Evolutionary conservation across 2,113 vertebrate genomes (phyloP), one percentile per base, ranked within the genome.

Genomic region (Tetraodon nigroviridis): DNA sequence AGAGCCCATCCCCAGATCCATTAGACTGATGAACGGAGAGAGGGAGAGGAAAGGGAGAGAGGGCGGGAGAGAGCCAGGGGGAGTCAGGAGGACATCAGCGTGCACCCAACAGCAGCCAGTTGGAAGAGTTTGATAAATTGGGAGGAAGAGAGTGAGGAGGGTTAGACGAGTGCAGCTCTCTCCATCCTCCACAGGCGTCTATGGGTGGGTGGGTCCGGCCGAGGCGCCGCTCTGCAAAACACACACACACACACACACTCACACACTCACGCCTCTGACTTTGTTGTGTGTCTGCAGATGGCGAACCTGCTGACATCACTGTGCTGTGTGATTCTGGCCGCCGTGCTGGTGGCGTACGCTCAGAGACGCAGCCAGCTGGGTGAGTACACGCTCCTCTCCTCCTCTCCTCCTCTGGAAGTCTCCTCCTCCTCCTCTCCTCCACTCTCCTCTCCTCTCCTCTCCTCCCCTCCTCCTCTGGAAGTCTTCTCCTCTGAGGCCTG

Each of bases 331-430:
- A 91, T 97, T 70, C 91, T 97, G 37, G 92, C 95, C 0, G 92
- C 88, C 0, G 90, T 91, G 49, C 92, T 97, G 75, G 91, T 96
- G 66, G 94, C 93, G 67, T 97, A 93, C 0, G 88, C 94, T 58
- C 95, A 96, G 91, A 94, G 91, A 83, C 94, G 94, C 85, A 93
- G 90, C 85, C 92, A 94, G 67, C 92, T 87, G 57, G 94, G 96
- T 99, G 89, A 97, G 95, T 93, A 77, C n/a, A 57, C 76, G 61
- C 49, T 55, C 21, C 24, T 50, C 54, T 40, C 24, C 24, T 27
- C 17, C n/a, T n/a, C n/a, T 22, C 48, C 48, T 15, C 54, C 13
- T 41, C 7, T 27, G 24, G 3, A 27, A 5, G 24, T 27, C 24
- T 27, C 7, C 24, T 27, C 24, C 24, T 27, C 24, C n/a, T n/a